Conservation (phyloP, 2,797 vertebrate species). For the Oreochromis grahami region DNA sequence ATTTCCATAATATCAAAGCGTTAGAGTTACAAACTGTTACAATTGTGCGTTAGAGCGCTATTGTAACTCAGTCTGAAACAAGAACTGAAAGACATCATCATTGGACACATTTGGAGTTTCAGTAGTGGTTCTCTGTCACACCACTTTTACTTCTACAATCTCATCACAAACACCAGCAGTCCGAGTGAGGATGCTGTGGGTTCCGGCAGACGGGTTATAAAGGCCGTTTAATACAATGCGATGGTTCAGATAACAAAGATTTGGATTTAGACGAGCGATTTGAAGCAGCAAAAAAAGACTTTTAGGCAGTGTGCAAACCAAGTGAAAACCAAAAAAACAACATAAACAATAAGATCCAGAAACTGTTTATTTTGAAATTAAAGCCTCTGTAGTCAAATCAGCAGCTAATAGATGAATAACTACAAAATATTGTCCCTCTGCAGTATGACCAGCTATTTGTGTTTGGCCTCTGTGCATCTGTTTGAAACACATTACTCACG, state of each 20-base stretch:
- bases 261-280: background rate
- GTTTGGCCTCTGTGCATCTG: background rate
- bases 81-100: conserved; percentile 8
- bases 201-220: background rate
- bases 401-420: background rate
- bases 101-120: background rate
- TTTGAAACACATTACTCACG: conserved; percentile 5
- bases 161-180: background rate
- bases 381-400: background rate
- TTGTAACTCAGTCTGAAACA: background rate
- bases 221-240: background rate
- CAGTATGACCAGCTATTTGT: background rate
- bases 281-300: background rate
- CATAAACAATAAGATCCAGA: background rate
- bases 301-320: background rate
- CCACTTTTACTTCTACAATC: background rate
- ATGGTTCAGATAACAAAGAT: background rate
- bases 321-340: background rate
- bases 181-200: background rate
- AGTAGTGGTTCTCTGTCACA: background rate
- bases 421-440: background rate
- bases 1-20: background rate
- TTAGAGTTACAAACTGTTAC: background rate
- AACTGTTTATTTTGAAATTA: background rate
- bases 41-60: background rate